phyloP scores from a whole-genome alignment of 1,140 invertebrate genomes.

The Bactericera cockerelli region DNA sequence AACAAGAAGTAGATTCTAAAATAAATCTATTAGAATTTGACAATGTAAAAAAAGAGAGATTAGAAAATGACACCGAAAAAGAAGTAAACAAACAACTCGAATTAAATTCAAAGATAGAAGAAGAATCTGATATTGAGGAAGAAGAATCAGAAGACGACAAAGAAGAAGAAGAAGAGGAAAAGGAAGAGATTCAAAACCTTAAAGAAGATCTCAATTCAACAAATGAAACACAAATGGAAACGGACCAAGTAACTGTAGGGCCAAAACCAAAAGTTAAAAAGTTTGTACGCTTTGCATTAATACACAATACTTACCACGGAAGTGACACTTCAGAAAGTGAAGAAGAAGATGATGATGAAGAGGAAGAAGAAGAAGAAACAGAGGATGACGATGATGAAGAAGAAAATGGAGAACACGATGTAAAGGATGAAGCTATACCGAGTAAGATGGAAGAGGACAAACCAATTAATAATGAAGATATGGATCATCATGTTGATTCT shows the following conservation, averaged over 20 bases:
- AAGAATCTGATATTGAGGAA: not conserved
- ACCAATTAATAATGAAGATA: too few species aligned
- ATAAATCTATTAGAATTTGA: too few species aligned
- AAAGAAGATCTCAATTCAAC: not conserved
- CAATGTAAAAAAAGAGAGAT: too few species aligned
- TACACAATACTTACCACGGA: conserved; percentile 3
- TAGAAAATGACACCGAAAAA: not conserved
- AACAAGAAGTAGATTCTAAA: too few species aligned
- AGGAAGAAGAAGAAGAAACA: not conserved
- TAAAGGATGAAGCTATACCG: too few species aligned
- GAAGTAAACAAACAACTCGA: too few species aligned
- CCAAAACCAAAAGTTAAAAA: conserved; percentile 1
- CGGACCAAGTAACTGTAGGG: not conserved
- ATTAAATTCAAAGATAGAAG: too few species aligned
- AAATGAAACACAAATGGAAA: conserved; percentile 4
- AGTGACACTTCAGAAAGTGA: not conserved
- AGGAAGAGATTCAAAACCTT: not conserved
- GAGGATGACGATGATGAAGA: not conserved
- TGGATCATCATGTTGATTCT: too few species aligned
- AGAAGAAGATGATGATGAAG: not conserved
- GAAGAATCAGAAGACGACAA: not conserved
- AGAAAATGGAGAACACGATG: too few species aligned
- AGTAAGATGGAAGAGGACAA: too few species aligned
- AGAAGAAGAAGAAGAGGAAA: not conserved
- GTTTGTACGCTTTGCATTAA: conserved; percentile 7